Conservation (phyloP, 1,140 invertebrate genomes). For the Sycophila sp. region DNA sequence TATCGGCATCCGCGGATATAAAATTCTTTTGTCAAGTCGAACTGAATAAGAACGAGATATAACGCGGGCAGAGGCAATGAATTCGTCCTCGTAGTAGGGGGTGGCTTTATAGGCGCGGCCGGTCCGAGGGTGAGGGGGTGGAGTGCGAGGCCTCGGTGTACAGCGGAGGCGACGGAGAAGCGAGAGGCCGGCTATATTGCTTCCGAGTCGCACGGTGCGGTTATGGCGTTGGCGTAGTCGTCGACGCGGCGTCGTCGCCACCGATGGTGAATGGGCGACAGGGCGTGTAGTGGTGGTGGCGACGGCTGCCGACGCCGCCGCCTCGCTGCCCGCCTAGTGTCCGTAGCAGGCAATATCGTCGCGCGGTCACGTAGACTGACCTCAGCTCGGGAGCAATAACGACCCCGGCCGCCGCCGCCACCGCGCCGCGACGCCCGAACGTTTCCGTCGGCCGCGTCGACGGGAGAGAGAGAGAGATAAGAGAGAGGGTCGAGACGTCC, state of each 20-base stretch:
- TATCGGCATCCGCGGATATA: slow-evolving; percentile 29
- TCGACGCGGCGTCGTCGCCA: neutral
- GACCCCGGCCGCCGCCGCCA: slow-evolving; percentile 45
- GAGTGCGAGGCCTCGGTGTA: neutral
- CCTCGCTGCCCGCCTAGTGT: neutral
- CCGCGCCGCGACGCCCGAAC: slow-evolving; percentile 53
- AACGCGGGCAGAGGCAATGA: slow-evolving; percentile 38
- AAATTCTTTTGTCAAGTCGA: slow-evolving; percentile 41
- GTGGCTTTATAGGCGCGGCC: slow-evolving; percentile 24
- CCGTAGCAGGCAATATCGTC: slow-evolving; percentile 55
- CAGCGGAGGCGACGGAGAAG: slow-evolving; percentile 30
- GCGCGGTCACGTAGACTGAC: slow-evolving; percentile 62
- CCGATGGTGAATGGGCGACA: slow-evolving; percentile 45
- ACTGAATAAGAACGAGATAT: slow-evolving; percentile 38
- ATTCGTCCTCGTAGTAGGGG: slow-evolving; percentile 28
- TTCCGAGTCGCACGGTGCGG: slow-evolving; percentile 35
- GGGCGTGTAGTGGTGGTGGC: slow-evolving; percentile 42
- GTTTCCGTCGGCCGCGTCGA: no score
- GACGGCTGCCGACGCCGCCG: slow-evolving; percentile 40
- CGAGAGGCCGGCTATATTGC: slow-evolving; percentile 50
- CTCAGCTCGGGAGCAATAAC: slow-evolving; percentile 60
- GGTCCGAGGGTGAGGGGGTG: slow-evolving; percentile 21
- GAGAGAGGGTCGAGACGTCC: neutral
- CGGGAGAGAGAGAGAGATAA: neutral
- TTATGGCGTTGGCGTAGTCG: neutral